These are phyloP conservation scores for Rotaria macrura DNA, from an alignment of 2,888 invertebrate genomes.

Conservation along the genomic window DNA sequence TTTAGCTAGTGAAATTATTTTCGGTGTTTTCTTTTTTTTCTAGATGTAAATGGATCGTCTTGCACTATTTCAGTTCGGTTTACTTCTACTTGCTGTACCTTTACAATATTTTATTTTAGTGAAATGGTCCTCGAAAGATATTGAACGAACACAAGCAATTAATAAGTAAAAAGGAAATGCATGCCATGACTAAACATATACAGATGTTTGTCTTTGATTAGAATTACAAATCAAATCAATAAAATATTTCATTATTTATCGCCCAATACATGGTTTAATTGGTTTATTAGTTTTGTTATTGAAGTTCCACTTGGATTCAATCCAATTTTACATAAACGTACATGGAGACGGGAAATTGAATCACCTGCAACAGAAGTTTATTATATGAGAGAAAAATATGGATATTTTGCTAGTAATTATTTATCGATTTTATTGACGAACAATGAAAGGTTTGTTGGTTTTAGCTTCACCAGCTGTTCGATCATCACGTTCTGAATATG, in stretches of 20 bases:
- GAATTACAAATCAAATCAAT: conserved; percentile 1
- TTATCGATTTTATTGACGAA: no score
- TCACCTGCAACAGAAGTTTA: conserved; percentile 8
- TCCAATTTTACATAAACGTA: background rate
- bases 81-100: conserved; percentile 27
- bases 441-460: background rate
- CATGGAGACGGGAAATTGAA: background rate
- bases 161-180: conserved; percentile 27
- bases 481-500: conserved; percentile 45
- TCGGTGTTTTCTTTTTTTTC: no score
- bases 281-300: conserved; percentile 30
- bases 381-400: background rate
- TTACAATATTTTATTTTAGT: conserved; percentile 24
- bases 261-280: conserved; percentile 25
- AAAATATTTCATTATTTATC: conserved; percentile 20
- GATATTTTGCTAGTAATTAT: background rate
- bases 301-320: conserved; percentile 22
- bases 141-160: conserved; percentile 24
- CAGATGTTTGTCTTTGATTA: background rate
- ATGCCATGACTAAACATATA: no score
- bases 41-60: conserved; percentile 28
- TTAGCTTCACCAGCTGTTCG: conserved; percentile 37
- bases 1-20: no score
- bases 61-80: conserved; percentile 22
- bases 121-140: conserved; percentile 26